These are phyloP conservation scores for Ommatoiulus sabulosus DNA, from an alignment of 2,888 invertebrate genomes.

Conservation along the genomic window DNA sequence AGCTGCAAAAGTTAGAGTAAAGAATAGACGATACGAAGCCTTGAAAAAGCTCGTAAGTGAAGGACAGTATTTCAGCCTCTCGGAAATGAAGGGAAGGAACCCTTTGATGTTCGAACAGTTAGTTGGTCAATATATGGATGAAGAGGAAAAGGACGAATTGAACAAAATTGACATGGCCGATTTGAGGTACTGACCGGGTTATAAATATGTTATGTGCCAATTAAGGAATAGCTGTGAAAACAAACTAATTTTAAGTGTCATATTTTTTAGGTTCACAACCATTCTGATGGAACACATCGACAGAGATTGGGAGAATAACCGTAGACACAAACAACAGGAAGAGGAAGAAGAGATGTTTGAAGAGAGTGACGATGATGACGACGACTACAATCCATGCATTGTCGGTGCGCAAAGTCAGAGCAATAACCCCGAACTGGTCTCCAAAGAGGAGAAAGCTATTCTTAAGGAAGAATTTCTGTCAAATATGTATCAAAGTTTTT, in stretches of 20 bases:
- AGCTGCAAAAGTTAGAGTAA: slow-evolving; percentile 71
- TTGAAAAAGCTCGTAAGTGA: slow-evolving; percentile 78
- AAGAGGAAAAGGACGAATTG: slow-evolving; percentile 77
- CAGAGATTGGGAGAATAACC: slow-evolving; percentile 75
- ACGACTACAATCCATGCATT: slow-evolving; percentile 59
- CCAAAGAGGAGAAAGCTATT: slow-evolving; percentile 71
- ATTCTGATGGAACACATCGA: slow-evolving; percentile 86
- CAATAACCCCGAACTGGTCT: slow-evolving; percentile 58
- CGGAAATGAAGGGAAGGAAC: slow-evolving; percentile 92
- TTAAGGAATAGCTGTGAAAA: not conserved
- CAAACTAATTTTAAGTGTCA: not conserved
- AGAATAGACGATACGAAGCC: slow-evolving; percentile 86
- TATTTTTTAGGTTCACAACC: slow-evolving; percentile 73
- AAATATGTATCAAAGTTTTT: slow-evolving; percentile 85
- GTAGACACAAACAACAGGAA: slow-evolving; percentile 73
- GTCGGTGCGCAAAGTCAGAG: slow-evolving; percentile 60
- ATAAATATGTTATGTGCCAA: slow-evolving; percentile 1
- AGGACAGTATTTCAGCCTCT: slow-evolving; percentile 86
- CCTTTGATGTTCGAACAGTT: slow-evolving; percentile 91
- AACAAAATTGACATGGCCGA: slow-evolving; percentile 65
- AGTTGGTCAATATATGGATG: slow-evolving; percentile 85
- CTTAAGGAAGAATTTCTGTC: slow-evolving; percentile 84
- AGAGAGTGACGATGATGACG: slow-evolving; percentile 63
- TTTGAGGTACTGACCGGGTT: slow-evolving; percentile 60
- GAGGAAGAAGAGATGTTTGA: slow-evolving; percentile 66